Percentiles rank a stretch among this genome's conserved stretches.
Evolutionary conservation across 1,140 invertebrate species (phyloP).

Genomic region (Acromyrmex echinatior): DNA sequence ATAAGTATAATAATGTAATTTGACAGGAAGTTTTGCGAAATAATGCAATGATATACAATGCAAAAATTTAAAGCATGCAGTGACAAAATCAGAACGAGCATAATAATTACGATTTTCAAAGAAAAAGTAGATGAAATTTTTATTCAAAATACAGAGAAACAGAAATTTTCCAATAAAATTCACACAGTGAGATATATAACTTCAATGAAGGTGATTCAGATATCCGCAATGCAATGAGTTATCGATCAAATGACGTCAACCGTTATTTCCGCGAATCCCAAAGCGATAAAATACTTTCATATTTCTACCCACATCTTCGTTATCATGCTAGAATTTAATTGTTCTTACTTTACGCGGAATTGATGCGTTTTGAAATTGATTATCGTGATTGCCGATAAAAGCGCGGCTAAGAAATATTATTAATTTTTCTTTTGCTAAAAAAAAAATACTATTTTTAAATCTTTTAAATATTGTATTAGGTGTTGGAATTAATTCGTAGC

Average conservation of each 20-base stretch:
- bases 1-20: neutral
- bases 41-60: neutral
- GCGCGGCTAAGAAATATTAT: neutral
- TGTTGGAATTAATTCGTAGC: too few relatives aligned
- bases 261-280: slow-evolving; percentile 2
- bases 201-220: slow-evolving; percentile 16
- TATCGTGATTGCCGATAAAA: neutral
- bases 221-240: slow-evolving; percentile 39
- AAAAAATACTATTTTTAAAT: neutral
- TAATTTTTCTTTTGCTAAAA: slow-evolving; percentile 5
- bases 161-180: neutral
- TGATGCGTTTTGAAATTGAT: slow-evolving; percentile 3
- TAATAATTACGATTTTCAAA: slow-evolving; percentile 37
- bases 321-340: slow-evolving; percentile 30
- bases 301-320: slow-evolving; percentile 34
- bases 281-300: slow-evolving; percentile 34
- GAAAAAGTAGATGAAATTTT: slow-evolving; percentile 8
- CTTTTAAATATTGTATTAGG: neutral
- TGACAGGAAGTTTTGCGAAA: neutral
- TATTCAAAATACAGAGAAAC: slow-evolving; percentile 24
- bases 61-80: neutral
- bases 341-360: slow-evolving; percentile 12
- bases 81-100: neutral
- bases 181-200: neutral
- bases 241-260: slow-evolving; percentile 45